These are phyloP conservation scores for Therioaphis trifolii DNA, from an alignment of 2,888 invertebrate genomes.

Conservation along the genomic window DNA sequence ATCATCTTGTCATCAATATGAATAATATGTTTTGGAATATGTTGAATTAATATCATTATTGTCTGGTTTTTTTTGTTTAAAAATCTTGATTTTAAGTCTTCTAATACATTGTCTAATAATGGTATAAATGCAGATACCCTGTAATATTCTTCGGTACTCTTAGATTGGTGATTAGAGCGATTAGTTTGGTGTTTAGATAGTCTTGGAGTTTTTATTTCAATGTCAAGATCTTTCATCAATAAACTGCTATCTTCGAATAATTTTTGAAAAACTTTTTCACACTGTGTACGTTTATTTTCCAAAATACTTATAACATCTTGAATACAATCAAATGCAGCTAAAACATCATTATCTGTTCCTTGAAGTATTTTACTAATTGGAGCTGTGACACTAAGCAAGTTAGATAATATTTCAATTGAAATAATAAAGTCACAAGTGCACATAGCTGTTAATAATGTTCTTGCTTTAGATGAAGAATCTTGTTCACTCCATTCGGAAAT, in stretches of 20 bases:
- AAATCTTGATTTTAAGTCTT: constrained; percentile 33
- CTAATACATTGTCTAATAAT: constrained; percentile 32
- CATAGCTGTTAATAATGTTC: not conserved
- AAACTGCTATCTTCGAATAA: constrained; percentile 19
- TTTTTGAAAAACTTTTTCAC: constrained; percentile 10
- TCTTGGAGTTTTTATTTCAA: constrained; percentile 25
- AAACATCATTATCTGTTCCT: constrained; percentile 13
- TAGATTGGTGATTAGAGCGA: constrained; percentile 1
- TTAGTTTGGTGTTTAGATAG: constrained; percentile 26
- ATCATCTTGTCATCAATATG: not conserved
- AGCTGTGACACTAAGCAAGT: constrained; percentile 9
- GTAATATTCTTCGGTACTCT: not conserved
- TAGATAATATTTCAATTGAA: constrained; percentile 16
- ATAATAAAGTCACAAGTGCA: not conserved
- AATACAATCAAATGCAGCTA: constrained; percentile 27
- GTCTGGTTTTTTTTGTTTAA: constrained; percentile 27
- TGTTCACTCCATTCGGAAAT: constrained; percentile 21
- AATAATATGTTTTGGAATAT: constrained; percentile 9
- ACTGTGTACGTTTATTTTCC: not conserved
- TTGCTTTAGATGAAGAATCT: constrained; percentile 29
- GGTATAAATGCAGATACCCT: constrained; percentile 20
- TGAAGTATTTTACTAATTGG: constrained; percentile 18
- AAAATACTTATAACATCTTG: constrained; percentile 18
- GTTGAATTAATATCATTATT: constrained; percentile 1
- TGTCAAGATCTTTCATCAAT: constrained; percentile 5